Conservation (phyloP, 1,140 invertebrate species). For the Papilio aristodemus region DNA sequence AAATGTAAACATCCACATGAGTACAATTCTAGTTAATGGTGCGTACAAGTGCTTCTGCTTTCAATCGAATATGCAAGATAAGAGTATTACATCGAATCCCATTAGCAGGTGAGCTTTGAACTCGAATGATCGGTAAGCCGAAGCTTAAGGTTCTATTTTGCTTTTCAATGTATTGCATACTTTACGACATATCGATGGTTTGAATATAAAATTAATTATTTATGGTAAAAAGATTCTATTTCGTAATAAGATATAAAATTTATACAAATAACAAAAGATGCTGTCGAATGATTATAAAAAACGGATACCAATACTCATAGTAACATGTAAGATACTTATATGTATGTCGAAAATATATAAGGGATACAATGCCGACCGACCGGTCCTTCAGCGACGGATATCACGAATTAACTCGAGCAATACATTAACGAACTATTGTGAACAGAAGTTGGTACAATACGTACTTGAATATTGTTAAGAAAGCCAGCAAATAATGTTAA, state of each 20-base stretch:
- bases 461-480: neutral
- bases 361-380: neutral
- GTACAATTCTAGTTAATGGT: neutral
- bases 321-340: neutral
- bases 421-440: conserved; percentile 10
- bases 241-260: no score
- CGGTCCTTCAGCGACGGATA: neutral
- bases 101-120: conserved; percentile 9
- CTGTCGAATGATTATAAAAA: no score
- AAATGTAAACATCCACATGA: neutral
- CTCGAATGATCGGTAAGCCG: conserved; percentile 1
- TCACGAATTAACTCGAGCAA: neutral
- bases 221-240: no score
- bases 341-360: neutral
- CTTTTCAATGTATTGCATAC: neutral
- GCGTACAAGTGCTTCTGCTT: neutral
- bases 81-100: conserved; percentile 1
- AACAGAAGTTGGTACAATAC: neutral
- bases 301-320: no score
- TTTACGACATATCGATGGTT: no score
- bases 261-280: no score
- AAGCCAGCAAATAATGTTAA: neutral
- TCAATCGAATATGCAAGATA: conserved; percentile 14
- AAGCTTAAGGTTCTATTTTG: conserved; percentile 2
- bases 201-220: no score